Conservation (phyloP, 1,140 invertebrate genomes). For the Formica selysi region DNA sequence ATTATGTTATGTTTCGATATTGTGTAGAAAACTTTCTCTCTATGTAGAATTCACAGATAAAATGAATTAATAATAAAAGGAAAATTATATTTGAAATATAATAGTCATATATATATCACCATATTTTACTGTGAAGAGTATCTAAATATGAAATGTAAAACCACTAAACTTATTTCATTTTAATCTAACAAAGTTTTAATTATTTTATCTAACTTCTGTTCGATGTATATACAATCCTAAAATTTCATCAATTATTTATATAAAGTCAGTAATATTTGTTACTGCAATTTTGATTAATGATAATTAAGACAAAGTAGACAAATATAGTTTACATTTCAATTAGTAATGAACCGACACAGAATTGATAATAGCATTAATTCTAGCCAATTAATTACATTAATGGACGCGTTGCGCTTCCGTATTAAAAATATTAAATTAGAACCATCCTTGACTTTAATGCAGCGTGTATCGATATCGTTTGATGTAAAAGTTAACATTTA, state of each 20-base stretch:
- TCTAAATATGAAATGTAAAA: background rate
- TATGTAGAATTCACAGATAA: background rate
- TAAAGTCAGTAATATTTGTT: background rate
- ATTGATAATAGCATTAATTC: constrained; percentile 17
- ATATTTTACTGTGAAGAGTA: background rate
- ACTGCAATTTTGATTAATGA: constrained; percentile 21
- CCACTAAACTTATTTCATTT: background rate
- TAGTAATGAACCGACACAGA: background rate
- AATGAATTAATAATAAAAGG: background rate
- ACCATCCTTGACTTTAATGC: background rate
- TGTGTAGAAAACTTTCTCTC: background rate
- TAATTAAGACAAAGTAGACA: too few species aligned
- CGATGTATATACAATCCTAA: background rate
- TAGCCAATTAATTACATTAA: constrained; percentile 16
- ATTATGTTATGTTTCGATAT: too few species aligned
- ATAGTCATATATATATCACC: background rate
- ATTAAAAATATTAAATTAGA: constrained; percentile 24
- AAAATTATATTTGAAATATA: background rate
- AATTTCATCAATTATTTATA: constrained; percentile 5
- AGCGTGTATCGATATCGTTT: background rate
- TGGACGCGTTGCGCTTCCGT: background rate
- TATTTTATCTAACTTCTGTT: background rate
- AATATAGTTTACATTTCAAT: constrained; percentile 18
- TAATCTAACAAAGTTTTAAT: background rate
- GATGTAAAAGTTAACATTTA: constrained; percentile 27